Conservation (phyloP, 2,113 vertebrate species). For the Chitala chitala region DNA sequence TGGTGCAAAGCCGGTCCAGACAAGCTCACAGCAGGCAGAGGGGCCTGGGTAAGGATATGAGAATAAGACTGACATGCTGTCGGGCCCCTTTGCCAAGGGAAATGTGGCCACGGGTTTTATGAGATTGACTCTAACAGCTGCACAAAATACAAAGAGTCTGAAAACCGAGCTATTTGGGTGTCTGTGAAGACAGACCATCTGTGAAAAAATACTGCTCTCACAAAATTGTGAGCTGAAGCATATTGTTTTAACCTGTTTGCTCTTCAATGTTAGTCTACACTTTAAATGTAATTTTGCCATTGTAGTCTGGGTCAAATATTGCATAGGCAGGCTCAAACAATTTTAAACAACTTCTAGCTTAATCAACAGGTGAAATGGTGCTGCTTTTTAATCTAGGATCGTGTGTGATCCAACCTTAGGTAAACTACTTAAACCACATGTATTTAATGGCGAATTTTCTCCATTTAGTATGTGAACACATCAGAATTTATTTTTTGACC, state of each 20-base stretch:
- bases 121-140: not conserved
- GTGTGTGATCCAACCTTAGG: constrained; percentile 34
- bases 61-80: not conserved
- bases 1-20: too few species aligned
- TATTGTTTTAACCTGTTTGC: not conserved
- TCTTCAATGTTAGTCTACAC: constrained; percentile 11
- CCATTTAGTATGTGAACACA: constrained; percentile 28
- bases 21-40: too few species aligned
- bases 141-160: not conserved
- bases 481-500: constrained; percentile 45
- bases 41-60: too few species aligned
- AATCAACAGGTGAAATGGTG: constrained; percentile 45
- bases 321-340: constrained; percentile 11
- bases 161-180: not conserved
- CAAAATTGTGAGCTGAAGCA: constrained; percentile 8
- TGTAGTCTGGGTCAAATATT: constrained; percentile 18
- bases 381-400: constrained; percentile 42
- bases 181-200: not conserved
- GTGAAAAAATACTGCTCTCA: not conserved
- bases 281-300: constrained; percentile 13
- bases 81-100: not conserved
- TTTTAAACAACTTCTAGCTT: constrained; percentile 27
- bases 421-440: constrained; percentile 43
- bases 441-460: constrained; percentile 10
- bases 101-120: not conserved